phyloP scores from a whole-genome alignment of 1,140 invertebrate species.

The Drosophila triauraria region DNA sequence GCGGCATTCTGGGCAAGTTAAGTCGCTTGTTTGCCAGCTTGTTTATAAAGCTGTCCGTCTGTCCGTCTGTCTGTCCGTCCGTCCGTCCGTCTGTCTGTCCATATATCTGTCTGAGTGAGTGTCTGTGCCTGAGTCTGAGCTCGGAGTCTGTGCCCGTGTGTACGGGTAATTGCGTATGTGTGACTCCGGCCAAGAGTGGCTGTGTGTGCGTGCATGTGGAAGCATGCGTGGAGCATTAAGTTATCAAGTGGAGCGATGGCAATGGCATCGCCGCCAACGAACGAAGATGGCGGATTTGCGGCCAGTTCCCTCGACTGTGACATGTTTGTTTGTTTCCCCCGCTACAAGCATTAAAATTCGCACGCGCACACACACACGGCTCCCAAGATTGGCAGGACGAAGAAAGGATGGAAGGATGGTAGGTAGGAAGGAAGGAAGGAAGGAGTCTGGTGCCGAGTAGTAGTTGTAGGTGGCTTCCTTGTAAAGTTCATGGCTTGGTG shows the following conservation, averaged over 20 bases:
- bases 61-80: conserved; percentile 5
- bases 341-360: conserved; percentile 63
- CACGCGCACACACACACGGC: conserved; percentile 11
- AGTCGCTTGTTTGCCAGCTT: conserved; percentile 38
- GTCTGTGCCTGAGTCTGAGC: not conserved
- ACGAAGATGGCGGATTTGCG: conserved; percentile 59
- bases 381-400: conserved; percentile 5
- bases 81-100: not conserved
- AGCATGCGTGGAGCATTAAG: conserved; percentile 76
- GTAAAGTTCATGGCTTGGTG: conserved; percentile 56
- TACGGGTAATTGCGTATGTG: conserved; percentile 34
- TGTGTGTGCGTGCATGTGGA: conserved; percentile 47
- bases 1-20: conserved; percentile 31
- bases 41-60: conserved; percentile 41
- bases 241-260: conserved; percentile 62
- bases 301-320: conserved; percentile 60
- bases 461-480: conserved; percentile 30
- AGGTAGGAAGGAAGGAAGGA: not conserved
- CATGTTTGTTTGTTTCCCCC: conserved; percentile 67
- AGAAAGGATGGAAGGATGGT: not conserved
- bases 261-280: conserved; percentile 44
- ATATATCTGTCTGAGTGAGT: conserved; percentile 9
- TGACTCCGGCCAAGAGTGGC: conserved; percentile 19
- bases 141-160: not conserved
- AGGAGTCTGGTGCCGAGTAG: conserved; percentile 27